Base-by-base conservation (phyloP, 1,140 invertebrate genomes). In the Pogonus chalceus region DNA sequence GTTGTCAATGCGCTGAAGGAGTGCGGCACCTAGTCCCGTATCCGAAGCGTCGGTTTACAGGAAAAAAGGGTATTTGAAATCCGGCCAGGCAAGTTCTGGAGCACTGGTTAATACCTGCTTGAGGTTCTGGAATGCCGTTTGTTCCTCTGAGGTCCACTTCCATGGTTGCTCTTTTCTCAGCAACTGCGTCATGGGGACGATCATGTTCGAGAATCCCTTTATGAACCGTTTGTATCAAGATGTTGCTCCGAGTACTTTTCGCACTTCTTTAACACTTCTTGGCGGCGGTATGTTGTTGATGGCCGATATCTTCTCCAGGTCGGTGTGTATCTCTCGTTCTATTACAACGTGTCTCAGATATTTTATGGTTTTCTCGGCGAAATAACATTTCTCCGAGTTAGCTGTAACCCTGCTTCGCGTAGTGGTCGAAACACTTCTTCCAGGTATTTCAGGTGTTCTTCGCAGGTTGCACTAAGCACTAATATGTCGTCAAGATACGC, bases 1-100 rank as follows among this genome's bases (percentile, higher is more conserved):
- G 26, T 39, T 24, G 7, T 22, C 1, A 1, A 3, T 53, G 9
- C 37, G 9, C 35, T 53, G 51, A 14, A 46, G 48, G 14, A 56
- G 43, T 1, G 43, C 21, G 2, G 1, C 39, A 1, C 55, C 3
- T 21, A 53, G 9, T 12, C 55, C 43, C 1, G 4, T 2, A 14
- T 35, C 51, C 21, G 16, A 21, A 35, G 51, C 55, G 1, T 53
- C 51, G 9, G 37, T 43, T 18, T 43, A 16, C 37, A 43, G 18
- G 4, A 12, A 4, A 43, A 43, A 43, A 4, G 9, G 37, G 7
- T 43, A 4, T 7, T 3, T 43, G 9, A 43, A 43, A 18, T 43
- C 37, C 3, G 37, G 37, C 3, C 37, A 43, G 9, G 37, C 18
- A 12, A 43, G 37, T 9, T 10, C 37, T 16, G 18, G 37, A 12